Conservation (phyloP, 2,113 vertebrate genomes). For the Echinops telfairi region DNA sequence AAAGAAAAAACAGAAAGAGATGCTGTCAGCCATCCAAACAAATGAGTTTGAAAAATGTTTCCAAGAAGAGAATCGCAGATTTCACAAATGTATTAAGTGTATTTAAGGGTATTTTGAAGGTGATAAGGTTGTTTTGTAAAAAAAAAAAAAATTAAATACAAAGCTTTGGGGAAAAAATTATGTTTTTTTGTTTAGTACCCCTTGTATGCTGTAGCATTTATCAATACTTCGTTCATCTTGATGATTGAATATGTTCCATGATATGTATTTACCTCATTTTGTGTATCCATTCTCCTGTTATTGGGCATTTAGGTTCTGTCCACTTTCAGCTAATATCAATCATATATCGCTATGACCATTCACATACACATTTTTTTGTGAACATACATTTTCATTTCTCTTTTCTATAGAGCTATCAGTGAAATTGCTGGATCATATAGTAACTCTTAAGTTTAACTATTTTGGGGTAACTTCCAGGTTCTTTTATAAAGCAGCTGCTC, state of each 20-base stretch:
- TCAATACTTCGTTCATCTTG: not conserved
- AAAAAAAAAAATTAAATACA: no score
- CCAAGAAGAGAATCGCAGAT: no score
- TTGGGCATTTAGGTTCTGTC: not conserved
- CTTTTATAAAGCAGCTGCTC: not conserved
- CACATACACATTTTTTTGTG: not conserved
- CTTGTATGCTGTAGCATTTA: not conserved
- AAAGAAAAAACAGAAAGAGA: no score
- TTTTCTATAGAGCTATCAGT: not conserved
- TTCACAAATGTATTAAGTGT: no score
- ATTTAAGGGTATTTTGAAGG: no score
- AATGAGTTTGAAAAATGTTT: no score
- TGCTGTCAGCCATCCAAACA: no score
- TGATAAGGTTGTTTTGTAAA: no score
- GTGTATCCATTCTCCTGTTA: not conserved
- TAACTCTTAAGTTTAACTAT: not conserved
- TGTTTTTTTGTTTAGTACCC: no score
- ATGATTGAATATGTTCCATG: not conserved
- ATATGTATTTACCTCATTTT: not conserved
- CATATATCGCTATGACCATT: not conserved
- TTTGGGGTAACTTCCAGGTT: not conserved
- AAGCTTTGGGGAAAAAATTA: no score
- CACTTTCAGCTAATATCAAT: not conserved
- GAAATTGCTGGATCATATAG: not conserved
- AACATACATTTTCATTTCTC: not conserved